Base-by-base conservation (phyloP, 2,888 invertebrate species). In the Folsomia manolachei region DNA sequence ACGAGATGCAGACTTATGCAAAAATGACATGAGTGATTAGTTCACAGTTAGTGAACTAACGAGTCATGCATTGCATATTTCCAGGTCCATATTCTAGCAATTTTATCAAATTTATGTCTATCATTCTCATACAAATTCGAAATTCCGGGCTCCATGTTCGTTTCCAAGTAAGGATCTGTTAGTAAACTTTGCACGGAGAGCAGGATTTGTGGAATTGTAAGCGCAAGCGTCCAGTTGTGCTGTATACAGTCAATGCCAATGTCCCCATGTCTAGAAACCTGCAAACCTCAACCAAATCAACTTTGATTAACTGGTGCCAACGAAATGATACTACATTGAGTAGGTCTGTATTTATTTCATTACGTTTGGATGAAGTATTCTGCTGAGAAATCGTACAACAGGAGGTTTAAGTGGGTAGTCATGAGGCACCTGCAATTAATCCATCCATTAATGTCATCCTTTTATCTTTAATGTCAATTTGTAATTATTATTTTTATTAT, bases 241-340 rank as follows among this genome's bases (percentile, higher is more conserved):
- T 94, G 93, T 81, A 97, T 94, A 11, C 94, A 94, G 86, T 97
- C 96, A 78, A 97, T 91, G 72, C 97, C 96, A 65, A 97, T 94
- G 85, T 96, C 95, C 1, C 96, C 96, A 84, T 97, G 96, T 0
- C 95, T 88, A 1, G 94, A 95, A 70, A 67, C 60, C 67, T 67
- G 19, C 1, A 56, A 56, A 51, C 51, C 51, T 11, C 18, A 11
- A 18, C 9, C 18, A 51, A 51, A 51, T 51, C 51, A 11, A 11
- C 51, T 11, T 51, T 18, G 18, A 51, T 51, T 51, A 51, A 51
- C 18, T 51, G 9, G 9, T 51, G 9, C 18, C 9, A 51, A 51
- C n/a, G n/a, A n/a, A n/a, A n/a, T n/a, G n/a, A n/a, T 39, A 39
- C 39, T 39, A 39, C 39, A 39, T 39, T 9, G 39, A 39, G 39